Conservation (phyloP, 2,797 vertebrate genomes). For the Aphelocoma californica region DNA sequence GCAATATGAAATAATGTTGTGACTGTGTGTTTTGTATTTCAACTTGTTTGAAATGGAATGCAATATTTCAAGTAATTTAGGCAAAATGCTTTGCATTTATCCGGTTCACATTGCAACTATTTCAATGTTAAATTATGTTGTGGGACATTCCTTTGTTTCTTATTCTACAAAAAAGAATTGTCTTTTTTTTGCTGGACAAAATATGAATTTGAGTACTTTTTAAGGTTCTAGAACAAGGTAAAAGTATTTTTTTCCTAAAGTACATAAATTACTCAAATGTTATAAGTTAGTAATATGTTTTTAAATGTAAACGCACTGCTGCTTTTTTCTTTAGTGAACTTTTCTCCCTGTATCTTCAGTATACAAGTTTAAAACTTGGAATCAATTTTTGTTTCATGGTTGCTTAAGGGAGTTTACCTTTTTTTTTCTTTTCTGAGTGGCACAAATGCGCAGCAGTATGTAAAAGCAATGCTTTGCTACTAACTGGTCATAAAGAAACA, state of each 20-base stretch:
- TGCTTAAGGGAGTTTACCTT: neutral
- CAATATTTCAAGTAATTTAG: neutral
- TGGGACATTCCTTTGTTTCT: neutral
- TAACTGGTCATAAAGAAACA: neutral
- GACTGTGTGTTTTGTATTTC: neutral
- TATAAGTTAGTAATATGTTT: neutral
- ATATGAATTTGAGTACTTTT: neutral
- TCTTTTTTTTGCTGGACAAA: neutral
- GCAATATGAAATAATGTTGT: neutral
- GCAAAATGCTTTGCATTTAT: neutral
- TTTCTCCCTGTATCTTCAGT: neutral
- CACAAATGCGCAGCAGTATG: neutral
- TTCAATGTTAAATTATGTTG: neutral
- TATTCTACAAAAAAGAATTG: neutral
- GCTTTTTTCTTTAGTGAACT: neutral
- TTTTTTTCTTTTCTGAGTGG: neutral
- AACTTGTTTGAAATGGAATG: neutral
- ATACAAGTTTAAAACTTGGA: neutral
- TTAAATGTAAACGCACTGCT: neutral
- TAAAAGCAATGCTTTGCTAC: neutral
- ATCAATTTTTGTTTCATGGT: neutral
- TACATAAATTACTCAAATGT: neutral
- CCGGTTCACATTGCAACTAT: neutral
- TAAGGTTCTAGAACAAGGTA: neutral
- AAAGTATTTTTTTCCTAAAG: neutral